Conservation (phyloP, 2,888 invertebrate species). For the Himalopsyche japonica region DNA sequence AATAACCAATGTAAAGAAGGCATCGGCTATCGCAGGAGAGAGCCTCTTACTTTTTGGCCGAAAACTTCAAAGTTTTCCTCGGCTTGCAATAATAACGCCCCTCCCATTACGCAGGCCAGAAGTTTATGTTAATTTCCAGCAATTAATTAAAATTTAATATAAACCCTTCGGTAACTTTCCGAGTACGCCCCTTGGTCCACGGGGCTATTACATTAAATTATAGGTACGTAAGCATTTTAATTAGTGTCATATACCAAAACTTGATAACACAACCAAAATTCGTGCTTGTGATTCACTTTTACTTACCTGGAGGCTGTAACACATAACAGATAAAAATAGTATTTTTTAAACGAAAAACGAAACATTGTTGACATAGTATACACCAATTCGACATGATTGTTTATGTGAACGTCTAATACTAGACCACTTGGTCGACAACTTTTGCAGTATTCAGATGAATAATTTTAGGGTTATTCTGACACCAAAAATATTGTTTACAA, state of each 20-base stretch:
- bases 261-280: not conserved
- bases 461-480: too few relatives aligned
- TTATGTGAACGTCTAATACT: too few relatives aligned
- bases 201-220: conserved; percentile 1
- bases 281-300: not conserved
- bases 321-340: too few relatives aligned
- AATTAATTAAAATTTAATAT: conserved; percentile 34
- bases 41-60: not conserved
- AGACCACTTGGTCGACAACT: too few relatives aligned
- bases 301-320: not conserved
- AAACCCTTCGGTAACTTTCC: conserved; percentile 21
- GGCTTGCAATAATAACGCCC: not conserved
- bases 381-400: too few relatives aligned
- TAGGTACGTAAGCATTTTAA: not conserved
- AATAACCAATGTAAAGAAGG: not conserved
- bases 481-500: too few relatives aligned
- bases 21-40: not conserved
- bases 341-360: too few relatives aligned
- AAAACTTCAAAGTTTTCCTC: not conserved
- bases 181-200: not conserved
- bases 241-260: not conserved
- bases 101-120: not conserved
- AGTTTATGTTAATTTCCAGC: conserved; percentile 32
- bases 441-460: too few relatives aligned
- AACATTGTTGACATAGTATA: too few relatives aligned